Evolutionary conservation across 2,888 invertebrate genomes (phyloP), one percentile per base, ranked within the genome.

Genomic region (Mimachlamys varia): DNA sequence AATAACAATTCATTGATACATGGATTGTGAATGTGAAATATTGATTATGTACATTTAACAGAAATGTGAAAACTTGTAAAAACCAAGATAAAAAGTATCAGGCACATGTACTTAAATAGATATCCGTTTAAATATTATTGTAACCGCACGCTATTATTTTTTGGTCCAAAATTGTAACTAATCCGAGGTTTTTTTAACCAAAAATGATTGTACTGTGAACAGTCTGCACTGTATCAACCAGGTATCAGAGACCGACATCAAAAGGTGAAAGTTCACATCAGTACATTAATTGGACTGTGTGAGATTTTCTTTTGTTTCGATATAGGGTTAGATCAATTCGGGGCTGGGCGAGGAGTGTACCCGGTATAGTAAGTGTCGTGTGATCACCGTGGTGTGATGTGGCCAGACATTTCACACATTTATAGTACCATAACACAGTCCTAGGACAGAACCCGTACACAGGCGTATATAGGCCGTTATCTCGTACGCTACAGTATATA

Each of bases 361-460:
- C 76, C 76, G 27, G 27, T 33, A 76, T 1, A 5, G 44, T 44
- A 3, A 7, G 44, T 44, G 44, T 44, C 44, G 7, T 7, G 7
- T 44, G 44, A 44, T 44, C 44, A 44, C 44, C n/a, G n/a, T n/a
- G n/a, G n/a, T 27, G 27, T 76, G 76, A 7, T 27, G 33, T 12
- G 33, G 58, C n/a, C 22, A 0, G 58, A 58, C 58, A 58, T 19
- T 58, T n/a, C 33, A 76, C 53, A 53, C 53, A 44, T 44, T 44
- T 44, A 44, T 44, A 44, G 44, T 44, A 44, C 4, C 7, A 44
- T 44, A 44, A 44, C 44, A 44, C 44, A 62, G 22, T 62, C 10
- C n/a, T n/a, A 62, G 62, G 17, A 62, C 62, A n/a, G 62, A n/a
- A 62, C 62, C 62, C 27, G n/a, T n/a, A n/a, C n/a, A n/a, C n/a